Percentiles rank a stretch among this genome's conserved stretches.
Conservation (phyloP, 2,113 vertebrate genomes). For the Amphiprion percula region DNA sequence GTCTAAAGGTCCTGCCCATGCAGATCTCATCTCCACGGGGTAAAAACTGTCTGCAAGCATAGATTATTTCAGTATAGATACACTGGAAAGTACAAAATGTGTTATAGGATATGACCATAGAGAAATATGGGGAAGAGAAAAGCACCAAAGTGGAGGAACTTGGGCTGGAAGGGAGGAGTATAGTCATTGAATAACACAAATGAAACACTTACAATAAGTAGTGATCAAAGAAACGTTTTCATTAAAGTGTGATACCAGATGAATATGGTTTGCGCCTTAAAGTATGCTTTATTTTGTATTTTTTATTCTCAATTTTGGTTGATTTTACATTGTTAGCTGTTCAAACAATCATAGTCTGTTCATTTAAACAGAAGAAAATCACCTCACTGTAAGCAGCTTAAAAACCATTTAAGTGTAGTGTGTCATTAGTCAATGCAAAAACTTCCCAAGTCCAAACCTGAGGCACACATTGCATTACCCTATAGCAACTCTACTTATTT, state of each 20-base stretch:
- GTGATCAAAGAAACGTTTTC: too few relatives aligned
- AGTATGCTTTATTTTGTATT: neutral
- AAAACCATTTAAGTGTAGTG: neutral
- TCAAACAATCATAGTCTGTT: neutral
- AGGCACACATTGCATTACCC: neutral
- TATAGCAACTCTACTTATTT: neutral
- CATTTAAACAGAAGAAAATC: slow-evolving; percentile 17
- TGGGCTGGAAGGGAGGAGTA: neutral
- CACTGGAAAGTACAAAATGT: neutral
- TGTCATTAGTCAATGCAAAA: neutral
- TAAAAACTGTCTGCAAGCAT: slow-evolving; percentile 4
- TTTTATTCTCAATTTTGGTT: neutral
- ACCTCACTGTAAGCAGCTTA: slow-evolving; percentile 18
- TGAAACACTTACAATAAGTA: neutral
- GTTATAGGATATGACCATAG: neutral
- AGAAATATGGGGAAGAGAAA: neutral
- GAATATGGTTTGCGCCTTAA: neutral
- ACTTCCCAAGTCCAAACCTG: slow-evolving; percentile 6
- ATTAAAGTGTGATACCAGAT: neutral
- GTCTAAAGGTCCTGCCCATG: slow-evolving; percentile 38
- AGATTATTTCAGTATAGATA: neutral
- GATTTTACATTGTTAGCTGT: neutral
- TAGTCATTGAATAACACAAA: neutral
- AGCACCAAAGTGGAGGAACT: neutral
- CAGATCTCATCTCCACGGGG: slow-evolving; percentile 29